Conservation (phyloP, 2,888 invertebrate species). For the Acanthoscelides obtectus region DNA sequence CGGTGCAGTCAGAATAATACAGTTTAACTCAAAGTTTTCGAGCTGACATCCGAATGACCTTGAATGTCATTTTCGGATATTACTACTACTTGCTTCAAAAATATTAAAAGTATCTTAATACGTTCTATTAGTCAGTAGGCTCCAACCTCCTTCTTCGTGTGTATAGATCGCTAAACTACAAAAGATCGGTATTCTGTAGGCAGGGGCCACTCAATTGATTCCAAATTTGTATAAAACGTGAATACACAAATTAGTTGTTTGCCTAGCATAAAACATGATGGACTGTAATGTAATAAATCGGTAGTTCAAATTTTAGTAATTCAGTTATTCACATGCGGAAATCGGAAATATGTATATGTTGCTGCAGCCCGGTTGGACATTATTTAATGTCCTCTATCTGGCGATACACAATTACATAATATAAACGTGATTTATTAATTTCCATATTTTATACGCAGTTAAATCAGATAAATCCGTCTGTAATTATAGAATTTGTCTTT, state of each 20-base stretch:
- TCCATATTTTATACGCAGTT: background rate
- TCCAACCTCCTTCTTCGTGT: no score
- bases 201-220: background rate
- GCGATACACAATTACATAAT: background rate
- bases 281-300: background rate
- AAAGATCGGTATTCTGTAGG: background rate
- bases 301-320: background rate
- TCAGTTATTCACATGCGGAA: background rate
- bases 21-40: no score
- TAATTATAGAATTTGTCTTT: background rate
- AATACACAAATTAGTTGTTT: background rate
- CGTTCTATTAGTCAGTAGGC: no score
- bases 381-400: background rate
- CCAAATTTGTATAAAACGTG: background rate
- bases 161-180: no score
- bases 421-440: background rate
- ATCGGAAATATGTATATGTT: background rate
- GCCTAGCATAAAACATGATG: background rate
- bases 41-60: no score
- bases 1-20: no score
- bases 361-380: background rate
- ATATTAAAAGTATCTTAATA: no score
- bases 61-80: no score
- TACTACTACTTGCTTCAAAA: no score
- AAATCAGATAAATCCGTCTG: background rate